Conservation (phyloP, 2,797 vertebrate species). For the Netta rufina region DNA sequence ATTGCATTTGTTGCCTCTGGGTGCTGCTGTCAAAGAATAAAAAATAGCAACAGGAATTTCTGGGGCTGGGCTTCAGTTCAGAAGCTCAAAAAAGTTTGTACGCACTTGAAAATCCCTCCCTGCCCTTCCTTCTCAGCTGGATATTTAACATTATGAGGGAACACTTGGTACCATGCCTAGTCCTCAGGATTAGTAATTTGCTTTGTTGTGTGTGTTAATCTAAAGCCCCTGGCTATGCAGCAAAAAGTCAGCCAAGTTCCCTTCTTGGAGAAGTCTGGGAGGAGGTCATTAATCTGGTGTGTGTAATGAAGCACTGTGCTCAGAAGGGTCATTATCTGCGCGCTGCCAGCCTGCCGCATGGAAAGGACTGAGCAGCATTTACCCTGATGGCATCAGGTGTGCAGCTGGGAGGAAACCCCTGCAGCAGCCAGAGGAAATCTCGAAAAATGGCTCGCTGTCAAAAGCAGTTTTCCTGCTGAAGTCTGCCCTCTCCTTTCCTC, state of each 20-base stretch:
- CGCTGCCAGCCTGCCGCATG: neutral
- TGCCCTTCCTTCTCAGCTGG: neutral
- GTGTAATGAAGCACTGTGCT: rapidly evolving
- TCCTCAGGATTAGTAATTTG: slow-evolving; percentile 6
- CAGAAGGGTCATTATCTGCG: neutral
- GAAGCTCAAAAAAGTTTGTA: neutral
- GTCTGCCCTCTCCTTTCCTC: neutral
- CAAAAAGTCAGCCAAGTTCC: neutral
- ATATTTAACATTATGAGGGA: neutral
- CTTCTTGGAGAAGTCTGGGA: neutral
- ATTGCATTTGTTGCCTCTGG: neutral
- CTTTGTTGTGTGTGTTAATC: neutral
- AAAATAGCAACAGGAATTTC: slow-evolving; percentile 18
- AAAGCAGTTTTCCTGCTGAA: neutral
- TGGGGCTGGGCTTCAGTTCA: neutral
- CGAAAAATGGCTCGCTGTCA: rapidly evolving
- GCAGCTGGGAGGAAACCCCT: neutral
- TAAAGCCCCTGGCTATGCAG: neutral
- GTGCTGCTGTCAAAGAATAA: neutral
- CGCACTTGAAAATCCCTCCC: neutral
- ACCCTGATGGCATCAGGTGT: neutral
- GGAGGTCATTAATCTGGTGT: neutral
- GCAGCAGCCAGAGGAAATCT: neutral
- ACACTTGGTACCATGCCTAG: neutral
- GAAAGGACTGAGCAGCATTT: neutral